Evolutionary conservation across 2,888 invertebrate species (phyloP), one percentile per base, ranked within the genome.

Genomic region (Gandaritis pyraliata): DNA sequence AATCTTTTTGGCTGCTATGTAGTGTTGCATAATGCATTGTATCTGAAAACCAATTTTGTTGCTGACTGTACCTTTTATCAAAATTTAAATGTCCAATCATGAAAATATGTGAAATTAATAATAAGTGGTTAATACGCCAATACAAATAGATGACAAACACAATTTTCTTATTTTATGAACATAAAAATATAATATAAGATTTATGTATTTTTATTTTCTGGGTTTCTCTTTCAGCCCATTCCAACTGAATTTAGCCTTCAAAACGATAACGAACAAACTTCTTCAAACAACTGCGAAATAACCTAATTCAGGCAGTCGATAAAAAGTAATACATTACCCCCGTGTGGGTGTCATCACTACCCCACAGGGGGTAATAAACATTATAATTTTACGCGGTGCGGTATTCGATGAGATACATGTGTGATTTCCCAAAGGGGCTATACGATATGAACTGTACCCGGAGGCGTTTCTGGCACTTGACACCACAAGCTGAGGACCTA

Each of bases 401-500:
- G 11, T 23, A 23, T 11, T 47, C 15, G 33, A 33, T 33, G 30
- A 18, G 51, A 5, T 3, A 23, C 49, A 16, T 45, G 30, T n/a
- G 38, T 57, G 39, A 62, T 62, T 62, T 62, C 61, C 61, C 61
- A 15, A 2, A 45, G 48, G 57, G 6, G 38, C 11, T 23, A 46
- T 39, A 23, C 29, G 46, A 50, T 39, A 43, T 38, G 0, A 33
- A 33, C 10, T 30, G 5, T 43, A 11, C 12, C 15, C 41, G 41
- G 16, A 16, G 23, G 10, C 16, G 2, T 18, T 18, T 33, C 5
- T 43, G 11, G 2, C 16, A 43, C 11, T 43, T 43, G 13, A 15
- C 2, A 39, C 13, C 38, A n/a, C n/a, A n/a, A n/a, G n/a, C n/a
- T n/a, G n/a, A n/a, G n/a, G n/a, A n/a, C n/a, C n/a, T n/a, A n/a